phyloP scores from a whole-genome alignment of 2,888 invertebrate species.

The Stomorhina lunata region DNA sequence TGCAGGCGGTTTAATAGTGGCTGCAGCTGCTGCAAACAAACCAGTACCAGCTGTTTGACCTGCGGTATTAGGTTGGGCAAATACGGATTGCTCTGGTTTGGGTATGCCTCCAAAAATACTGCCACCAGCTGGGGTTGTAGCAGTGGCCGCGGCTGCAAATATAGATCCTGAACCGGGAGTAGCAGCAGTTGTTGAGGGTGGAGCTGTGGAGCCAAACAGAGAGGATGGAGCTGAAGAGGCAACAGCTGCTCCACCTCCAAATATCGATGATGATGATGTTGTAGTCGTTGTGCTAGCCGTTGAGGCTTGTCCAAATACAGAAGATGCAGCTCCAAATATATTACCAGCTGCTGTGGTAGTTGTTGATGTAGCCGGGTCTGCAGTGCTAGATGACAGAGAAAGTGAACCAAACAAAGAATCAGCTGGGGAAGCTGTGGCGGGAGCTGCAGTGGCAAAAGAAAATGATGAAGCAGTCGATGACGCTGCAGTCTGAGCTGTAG shows the following conservation, averaged over 20 bases:
- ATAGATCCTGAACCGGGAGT: constrained; percentile 62
- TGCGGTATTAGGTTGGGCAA: constrained; percentile 65
- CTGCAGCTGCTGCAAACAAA: constrained; percentile 72
- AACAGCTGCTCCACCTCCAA: constrained; percentile 60
- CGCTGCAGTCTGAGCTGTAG: constrained; percentile 10
- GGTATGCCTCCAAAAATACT: constrained; percentile 75
- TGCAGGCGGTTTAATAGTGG: constrained; percentile 67
- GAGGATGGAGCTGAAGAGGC: constrained; percentile 55
- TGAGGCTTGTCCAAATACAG: constrained; percentile 28
- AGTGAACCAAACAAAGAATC: constrained; percentile 41
- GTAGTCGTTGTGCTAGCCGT: constrained; percentile 12
- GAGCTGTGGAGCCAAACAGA: constrained; percentile 41
- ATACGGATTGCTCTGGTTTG: constrained; percentile 75
- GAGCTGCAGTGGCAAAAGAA: constrained; percentile 56
- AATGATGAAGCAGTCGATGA: constrained; percentile 70
- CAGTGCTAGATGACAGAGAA: constrained; percentile 14
- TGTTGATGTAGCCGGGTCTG: constrained; percentile 21
- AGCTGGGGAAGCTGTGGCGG: constrained; percentile 28
- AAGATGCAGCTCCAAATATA: constrained; percentile 24
- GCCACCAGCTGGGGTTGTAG: constrained; percentile 56
- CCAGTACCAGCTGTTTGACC: constrained; percentile 68
- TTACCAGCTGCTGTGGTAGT: constrained; percentile 17
- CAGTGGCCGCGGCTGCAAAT: constrained; percentile 57
- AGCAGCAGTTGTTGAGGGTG: constrained; percentile 41
- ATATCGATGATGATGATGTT: constrained; percentile 53